A percentile compares a stretch with the other conserved stretches of the same genome.
phyloP scores from a whole-genome alignment of 2,888 invertebrate species.

The Chrysolina oricalcia region DNA sequence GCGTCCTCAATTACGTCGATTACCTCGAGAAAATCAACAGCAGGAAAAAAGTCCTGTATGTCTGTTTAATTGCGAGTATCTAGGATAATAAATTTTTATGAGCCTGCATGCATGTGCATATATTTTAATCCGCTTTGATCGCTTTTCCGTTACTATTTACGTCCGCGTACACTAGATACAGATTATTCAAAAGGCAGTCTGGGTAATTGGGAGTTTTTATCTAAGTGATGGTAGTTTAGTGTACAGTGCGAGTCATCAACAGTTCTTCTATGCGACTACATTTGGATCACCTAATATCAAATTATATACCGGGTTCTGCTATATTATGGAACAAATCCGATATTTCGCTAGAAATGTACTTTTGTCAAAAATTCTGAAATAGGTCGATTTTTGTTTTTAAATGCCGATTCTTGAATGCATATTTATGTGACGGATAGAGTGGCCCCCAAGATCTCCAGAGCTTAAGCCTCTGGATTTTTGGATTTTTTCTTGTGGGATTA shows the following conservation, averaged over 20 bases:
- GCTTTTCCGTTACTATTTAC: constrained; percentile 19
- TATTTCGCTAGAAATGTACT: too few species aligned
- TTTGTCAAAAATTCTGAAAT: too few species aligned
- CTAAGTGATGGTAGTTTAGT: background rate
- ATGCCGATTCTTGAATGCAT: too few species aligned
- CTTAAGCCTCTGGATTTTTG: too few species aligned
- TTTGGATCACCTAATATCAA: too few species aligned
- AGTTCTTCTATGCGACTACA: too few species aligned
- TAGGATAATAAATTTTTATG: constrained; percentile 17
- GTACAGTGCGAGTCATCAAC: background rate
- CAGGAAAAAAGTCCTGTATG: background rate
- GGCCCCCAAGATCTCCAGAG: too few species aligned
- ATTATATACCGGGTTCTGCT: too few species aligned
- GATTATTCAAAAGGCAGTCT: background rate
- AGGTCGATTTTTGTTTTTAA: too few species aligned
- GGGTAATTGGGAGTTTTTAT: background rate
- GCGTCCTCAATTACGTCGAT: background rate
- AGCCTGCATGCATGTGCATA: constrained; percentile 15
- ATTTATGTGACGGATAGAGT: too few species aligned
- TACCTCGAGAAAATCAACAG: constrained; percentile 11
- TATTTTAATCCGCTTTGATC: constrained; percentile 9
- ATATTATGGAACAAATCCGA: too few species aligned
- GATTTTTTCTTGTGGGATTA: too few species aligned
- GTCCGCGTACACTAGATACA: background rate
- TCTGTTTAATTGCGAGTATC: constrained; percentile 15